Base-by-base conservation (phyloP, 35 echinoderm and acorn worm genomes). In the Ophioderma brevispina region DNA sequence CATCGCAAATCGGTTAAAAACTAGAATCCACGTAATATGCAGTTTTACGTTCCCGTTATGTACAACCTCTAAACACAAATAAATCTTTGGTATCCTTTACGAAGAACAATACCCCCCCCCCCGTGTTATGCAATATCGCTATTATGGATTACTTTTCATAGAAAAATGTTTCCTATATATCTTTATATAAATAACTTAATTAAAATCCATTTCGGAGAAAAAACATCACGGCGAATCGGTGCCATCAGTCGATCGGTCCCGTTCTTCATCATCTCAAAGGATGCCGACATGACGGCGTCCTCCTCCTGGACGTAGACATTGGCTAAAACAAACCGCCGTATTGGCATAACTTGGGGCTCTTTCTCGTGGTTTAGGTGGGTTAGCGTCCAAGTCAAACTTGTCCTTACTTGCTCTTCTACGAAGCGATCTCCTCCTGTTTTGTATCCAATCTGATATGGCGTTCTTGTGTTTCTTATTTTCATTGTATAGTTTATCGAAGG, bases 321-420 rank as follows among this genome's bases (percentile, higher is more conserved):
- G 83, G 81, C 25, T 76, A 85, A 49, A 84, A 32, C 33, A 90
- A 18, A 41, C 81, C 35, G 81, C 76, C 36, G 85, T 43, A 8
- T 70, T 87, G 8, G 86, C 89, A 59, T 95, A 95, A 56, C 97
- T 99, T 8, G 87, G 93, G 0, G 86, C 82, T 35, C 97, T 76
- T 52, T 95, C 94, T 21, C 97, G 35, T 8, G 97, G 97, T 63
- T 77, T 81, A 0, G 97, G 97, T n/a, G 90, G 90, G 31, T 94
- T 86, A 21, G 85, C 63, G 59, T 93, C 91, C 40, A 90, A 64
- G 87, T 93, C 91, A 55, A 87, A 81, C 36, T 93, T 95, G n/a
- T 13, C 36, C 1, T 35, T 38, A 76, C 86, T 94, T 19, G 55
- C 91, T 41, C 87, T 92, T 55, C 79, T 88, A 31, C 90, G 81